Evolutionary conservation across 2,888 invertebrate species (phyloP).

Genomic region (Pollenia labialis): DNA sequence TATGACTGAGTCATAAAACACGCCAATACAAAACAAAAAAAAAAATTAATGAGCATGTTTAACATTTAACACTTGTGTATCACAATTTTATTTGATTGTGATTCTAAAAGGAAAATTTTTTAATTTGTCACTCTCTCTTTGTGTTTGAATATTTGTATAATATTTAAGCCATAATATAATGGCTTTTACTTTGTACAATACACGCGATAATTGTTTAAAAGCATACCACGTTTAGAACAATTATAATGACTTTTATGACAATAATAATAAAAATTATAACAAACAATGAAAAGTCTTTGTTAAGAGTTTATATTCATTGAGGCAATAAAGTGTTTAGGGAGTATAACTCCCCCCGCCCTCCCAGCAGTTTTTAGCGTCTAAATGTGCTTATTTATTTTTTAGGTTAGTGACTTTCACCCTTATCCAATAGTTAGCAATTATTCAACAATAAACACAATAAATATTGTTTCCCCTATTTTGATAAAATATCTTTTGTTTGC

Average conservation of each 20-base stretch:
- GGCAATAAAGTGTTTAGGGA: too few relatives aligned
- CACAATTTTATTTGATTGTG: conserved; percentile 16
- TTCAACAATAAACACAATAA: conserved; percentile 16
- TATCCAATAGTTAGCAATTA: conserved; percentile 30
- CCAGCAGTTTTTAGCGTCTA: too few relatives aligned
- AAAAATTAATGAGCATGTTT: conserved; percentile 41
- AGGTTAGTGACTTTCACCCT: conserved; percentile 23
- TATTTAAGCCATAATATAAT: conserved; percentile 13
- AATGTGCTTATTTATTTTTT: background rate
- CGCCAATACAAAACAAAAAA: conserved; percentile 40
- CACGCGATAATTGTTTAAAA: conserved; percentile 51
- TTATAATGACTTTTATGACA: background rate
- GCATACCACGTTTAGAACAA: conserved; percentile 4
- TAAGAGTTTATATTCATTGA: too few relatives aligned
- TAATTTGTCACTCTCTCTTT: conserved; percentile 48
- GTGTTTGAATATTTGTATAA: conserved; percentile 40
- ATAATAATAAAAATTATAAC: background rate
- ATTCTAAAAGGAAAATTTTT: background rate
- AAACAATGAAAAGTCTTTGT: background rate
- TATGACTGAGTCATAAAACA: conserved; percentile 45
- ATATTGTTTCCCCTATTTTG: conserved; percentile 13
- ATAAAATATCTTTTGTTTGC: background rate
- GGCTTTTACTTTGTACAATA: conserved; percentile 10
- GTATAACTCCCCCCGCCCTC: too few relatives aligned
- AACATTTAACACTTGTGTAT: conserved; percentile 40